Conservation (phyloP, 1,140 invertebrate genomes). For the Stegodyphus dumicola region DNA sequence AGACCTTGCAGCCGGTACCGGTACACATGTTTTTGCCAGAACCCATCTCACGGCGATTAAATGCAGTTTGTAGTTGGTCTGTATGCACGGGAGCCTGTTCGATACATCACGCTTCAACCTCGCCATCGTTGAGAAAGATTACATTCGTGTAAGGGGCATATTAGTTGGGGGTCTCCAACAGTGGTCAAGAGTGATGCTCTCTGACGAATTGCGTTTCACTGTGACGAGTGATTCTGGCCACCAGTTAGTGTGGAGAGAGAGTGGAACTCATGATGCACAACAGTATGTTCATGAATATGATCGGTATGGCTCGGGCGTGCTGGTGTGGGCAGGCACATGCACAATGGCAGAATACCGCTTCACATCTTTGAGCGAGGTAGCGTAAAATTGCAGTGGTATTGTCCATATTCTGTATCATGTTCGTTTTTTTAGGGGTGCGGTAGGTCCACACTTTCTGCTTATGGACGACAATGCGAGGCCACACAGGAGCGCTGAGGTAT, state of each 20-base stretch:
- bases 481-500: background rate
- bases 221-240: background rate
- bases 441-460: conserved; percentile 6
- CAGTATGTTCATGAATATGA: background rate
- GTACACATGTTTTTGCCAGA: background rate
- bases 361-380: background rate
- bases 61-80: background rate
- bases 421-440: background rate
- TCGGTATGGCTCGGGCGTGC: background rate
- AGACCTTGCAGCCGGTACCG: background rate
- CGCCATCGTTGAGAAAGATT: conserved; percentile 5
- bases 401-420: background rate
- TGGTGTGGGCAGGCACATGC: background rate
- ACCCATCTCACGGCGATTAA: background rate
- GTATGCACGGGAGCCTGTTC: background rate
- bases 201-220: background rate
- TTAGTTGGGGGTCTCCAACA: background rate
- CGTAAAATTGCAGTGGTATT: background rate
- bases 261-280: background rate
- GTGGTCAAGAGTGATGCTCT: background rate
- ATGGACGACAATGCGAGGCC: background rate
- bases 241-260: background rate
- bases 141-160: background rate
- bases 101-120: background rate
- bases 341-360: background rate